These are phyloP conservation scores for Cyprinella venusta DNA, from an alignment of 2,797 vertebrate species.

Conservation along the genomic window DNA sequence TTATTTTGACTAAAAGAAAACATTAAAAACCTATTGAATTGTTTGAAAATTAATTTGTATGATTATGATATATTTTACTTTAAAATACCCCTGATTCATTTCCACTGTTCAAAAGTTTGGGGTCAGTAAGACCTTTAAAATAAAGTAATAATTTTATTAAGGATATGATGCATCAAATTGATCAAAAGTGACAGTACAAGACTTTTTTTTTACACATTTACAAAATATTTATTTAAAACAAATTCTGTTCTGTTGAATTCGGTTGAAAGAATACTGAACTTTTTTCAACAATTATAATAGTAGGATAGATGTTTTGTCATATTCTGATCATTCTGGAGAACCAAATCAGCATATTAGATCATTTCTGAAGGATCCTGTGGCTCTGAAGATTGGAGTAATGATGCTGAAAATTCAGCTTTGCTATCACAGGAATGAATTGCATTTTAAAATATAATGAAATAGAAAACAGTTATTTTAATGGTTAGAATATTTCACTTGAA, in stretches of 20 bases:
- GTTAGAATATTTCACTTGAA: slow-evolving; percentile 30
- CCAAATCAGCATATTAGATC: background rate
- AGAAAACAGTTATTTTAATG: background rate
- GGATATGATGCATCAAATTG: too few relatives aligned
- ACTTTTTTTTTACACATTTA: too few relatives aligned
- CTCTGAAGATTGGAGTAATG: background rate
- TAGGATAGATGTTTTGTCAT: background rate
- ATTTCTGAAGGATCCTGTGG: background rate
- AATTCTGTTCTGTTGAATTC: background rate
- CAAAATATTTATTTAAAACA: too few relatives aligned
- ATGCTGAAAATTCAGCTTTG: slow-evolving; percentile 6
- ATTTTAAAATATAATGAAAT: slow-evolving; percentile 5
- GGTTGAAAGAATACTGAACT: background rate
- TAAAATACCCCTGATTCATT: background rate
- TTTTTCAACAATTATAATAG: background rate
- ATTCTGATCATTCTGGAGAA: background rate
- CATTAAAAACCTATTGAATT: slow-evolving; percentile 64
- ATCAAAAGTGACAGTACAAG: too few relatives aligned
- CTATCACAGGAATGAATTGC: background rate
- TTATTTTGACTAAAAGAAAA: slow-evolving; percentile 44
- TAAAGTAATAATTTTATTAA: too few relatives aligned
- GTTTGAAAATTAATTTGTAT: slow-evolving; percentile 57
- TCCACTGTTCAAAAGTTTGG: background rate
- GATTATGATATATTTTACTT: background rate
- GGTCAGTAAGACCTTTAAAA: background rate